Percentiles rank a stretch among this genome's conserved stretches.
These are phyloP conservation scores for Euzophera pinguis DNA, from an alignment of 2,888 invertebrate species.

Conservation along the genomic window DNA sequence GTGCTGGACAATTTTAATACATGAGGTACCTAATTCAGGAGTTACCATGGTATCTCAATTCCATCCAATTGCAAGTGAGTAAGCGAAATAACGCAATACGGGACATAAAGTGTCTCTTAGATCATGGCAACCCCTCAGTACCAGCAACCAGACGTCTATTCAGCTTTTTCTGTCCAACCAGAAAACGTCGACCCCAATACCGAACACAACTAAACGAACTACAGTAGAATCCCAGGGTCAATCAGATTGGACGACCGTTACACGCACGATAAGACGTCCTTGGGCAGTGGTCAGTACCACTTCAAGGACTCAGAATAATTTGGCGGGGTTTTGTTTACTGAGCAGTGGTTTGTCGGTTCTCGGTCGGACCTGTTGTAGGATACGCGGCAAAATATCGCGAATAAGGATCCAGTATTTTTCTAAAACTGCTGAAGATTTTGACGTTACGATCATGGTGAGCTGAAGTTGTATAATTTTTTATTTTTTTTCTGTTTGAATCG, in stretches of 20 bases:
- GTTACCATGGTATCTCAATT: too few species aligned
- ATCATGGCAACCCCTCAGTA: too few species aligned
- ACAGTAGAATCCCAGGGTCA: conserved; percentile 27
- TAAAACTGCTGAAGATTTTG: conserved; percentile 61
- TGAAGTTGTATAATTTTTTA: not conserved
- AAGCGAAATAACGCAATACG: too few species aligned
- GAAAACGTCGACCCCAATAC: conserved; percentile 31
- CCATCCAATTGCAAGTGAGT: too few species aligned
- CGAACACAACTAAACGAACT: conserved; percentile 22
- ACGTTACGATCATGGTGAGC: conserved; percentile 65
- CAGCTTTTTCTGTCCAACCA: conserved; percentile 19
- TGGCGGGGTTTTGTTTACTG: conserved; percentile 52
- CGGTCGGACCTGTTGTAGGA: conserved; percentile 35
- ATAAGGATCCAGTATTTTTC: conserved; percentile 60
- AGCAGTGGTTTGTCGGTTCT: conserved; percentile 54
- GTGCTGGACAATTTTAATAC: too few species aligned
- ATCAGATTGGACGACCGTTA: conserved; percentile 47
- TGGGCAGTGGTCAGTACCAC: conserved; percentile 62
- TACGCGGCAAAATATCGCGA: conserved; percentile 55
- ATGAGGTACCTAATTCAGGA: too few species aligned
- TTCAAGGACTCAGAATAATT: conserved; percentile 69
- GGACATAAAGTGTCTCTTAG: too few species aligned
- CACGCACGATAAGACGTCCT: conserved; percentile 71
- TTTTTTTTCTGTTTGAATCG: too few species aligned
- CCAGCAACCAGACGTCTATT: not conserved